Base-by-base conservation (phyloP, 2,888 invertebrate species). In the Andricus quercusramuli region DNA sequence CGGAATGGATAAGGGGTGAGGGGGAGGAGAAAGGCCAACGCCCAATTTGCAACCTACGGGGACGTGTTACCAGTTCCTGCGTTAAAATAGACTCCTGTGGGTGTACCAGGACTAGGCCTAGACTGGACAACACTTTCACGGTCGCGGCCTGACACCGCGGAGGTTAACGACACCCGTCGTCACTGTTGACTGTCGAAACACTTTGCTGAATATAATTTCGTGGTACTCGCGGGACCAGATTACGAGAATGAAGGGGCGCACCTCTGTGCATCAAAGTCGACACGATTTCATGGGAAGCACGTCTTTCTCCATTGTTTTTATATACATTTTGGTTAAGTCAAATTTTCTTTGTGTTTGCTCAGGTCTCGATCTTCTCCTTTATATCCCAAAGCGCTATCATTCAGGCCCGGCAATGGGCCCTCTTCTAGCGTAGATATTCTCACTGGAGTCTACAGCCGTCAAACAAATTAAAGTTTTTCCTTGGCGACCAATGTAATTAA, bases 121-220 rank as follows among this genome's bases (percentile, higher is more conserved):
- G 85, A 85, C 77, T 83, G 89, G 88, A 89, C 90, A 90, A 91
- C 90, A 89, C 88, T 87, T 90, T 89, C 84, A 77, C 88, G 81
- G 84, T 83, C 70, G 84, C 82, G 47, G 47, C 77, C 66, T 81
- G 83, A 85, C 80, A 81, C 82, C 86, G 88, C 83, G 82, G 87
- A 90, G 91, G 91, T 91, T 90, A 91, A 91, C 87, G 91, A 91
- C 91, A 91, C 90, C 74, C 86, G 84, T 79, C 70, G 51, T 83
- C 76, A 81, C 83, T 85, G 90, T 90, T 90, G 90, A 81, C 83
- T 85, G 90, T 90, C 90, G 90, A 90, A 91, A 91, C 87, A 87
- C 87, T 86, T 86, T 83, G 85, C 84, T 87, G 90, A 90, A 91
- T 90, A 89, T 90, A 87, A 88, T 90, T 90, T 89, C 84, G 88